Evolutionary conservation across 2,797 vertebrate genomes (phyloP), one percentile per base, ranked within the genome.

Genomic region (Arrhamphus sclerolepis): DNA sequence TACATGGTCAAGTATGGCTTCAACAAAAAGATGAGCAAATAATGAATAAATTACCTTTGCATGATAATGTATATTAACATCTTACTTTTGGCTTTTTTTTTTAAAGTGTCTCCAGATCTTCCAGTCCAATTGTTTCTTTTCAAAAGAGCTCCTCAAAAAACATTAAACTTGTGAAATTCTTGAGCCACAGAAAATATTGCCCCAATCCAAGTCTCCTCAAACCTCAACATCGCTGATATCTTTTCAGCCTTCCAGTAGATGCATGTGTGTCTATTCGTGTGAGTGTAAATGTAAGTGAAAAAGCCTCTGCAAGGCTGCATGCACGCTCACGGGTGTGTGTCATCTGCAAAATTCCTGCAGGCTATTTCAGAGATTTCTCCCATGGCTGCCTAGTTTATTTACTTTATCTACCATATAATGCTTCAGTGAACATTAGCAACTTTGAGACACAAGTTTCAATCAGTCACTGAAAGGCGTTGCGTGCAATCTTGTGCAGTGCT

Each of bases 401-500:
- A 97, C 94, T 95, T 96, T 93, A 95, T 94, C 94, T 96, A 93
- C 95, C 96, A 97, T 97, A 95, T 95, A 97, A 97, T 94, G 96
- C 92, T 96, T 94, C 93, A 95, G 89, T 95, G 95, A 96, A 84
- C 94, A 94, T 96, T 95, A 92, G 94, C 93, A 95, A 95, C 94
- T 95, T 89, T 83, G 90, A 95, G 92, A 95, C 92, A 93, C 87
- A 92, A 92, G 93, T 95, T 96, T 95, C 94, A 94, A 96, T 96
- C 94, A 94, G 91, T 83, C 75, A 76, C 89, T 83, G 87, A 80
- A 91, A 87, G 87, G 92, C 82, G 16, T 77, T 6, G 66, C 22
- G 69, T 57, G 73, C 58, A 4, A 17, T 58, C 57, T 50, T 9
- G 76, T 66, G 83, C 58, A n/a, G n/a, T n/a, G n/a, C n/a, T n/a